phyloP scores from a whole-genome alignment of 2,888 invertebrate species.

The Physocephala rufipes region DNA sequence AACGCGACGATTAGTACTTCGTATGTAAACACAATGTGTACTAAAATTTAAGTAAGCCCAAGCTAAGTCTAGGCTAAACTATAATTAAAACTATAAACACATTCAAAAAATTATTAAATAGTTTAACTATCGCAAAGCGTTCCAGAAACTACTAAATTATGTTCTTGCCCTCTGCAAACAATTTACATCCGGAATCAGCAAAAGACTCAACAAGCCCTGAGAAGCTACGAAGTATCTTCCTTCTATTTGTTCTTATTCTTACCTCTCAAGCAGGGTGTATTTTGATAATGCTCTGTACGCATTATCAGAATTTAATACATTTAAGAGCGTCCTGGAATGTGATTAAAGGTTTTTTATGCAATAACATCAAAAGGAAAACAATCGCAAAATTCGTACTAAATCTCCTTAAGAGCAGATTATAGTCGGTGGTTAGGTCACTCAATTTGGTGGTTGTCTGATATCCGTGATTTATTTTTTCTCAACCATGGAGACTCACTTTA shows the following conservation, averaged over 20 bases:
- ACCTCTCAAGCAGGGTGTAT: neutral
- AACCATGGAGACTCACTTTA: slow-evolving; percentile 19
- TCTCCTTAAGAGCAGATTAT: neutral
- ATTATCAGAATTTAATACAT: slow-evolving; percentile 28
- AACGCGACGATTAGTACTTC: too few species aligned
- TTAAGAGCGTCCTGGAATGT: slow-evolving; percentile 8
- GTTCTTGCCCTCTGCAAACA: too few species aligned
- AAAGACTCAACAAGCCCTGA: too few species aligned
- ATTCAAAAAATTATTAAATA: too few species aligned
- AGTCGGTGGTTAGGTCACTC: neutral
- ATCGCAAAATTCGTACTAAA: neutral
- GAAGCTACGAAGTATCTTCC: neutral
- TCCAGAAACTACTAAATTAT: too few species aligned
- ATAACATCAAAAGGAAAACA: neutral
- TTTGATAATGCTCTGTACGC: neutral
- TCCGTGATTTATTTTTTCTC: neutral
- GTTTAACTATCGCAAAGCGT: too few species aligned
- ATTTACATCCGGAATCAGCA: too few species aligned
- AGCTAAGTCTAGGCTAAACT: too few species aligned
- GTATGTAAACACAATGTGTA: too few species aligned
- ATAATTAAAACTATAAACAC: too few species aligned
- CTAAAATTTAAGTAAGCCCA: too few species aligned
- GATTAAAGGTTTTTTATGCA: neutral
- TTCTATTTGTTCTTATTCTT: neutral
- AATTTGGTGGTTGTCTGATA: slow-evolving; percentile 20